A percentile compares a stretch with the other conserved stretches of the same genome.
Conservation (phyloP, 2,888 invertebrate species). For the Sesamia inferens region DNA sequence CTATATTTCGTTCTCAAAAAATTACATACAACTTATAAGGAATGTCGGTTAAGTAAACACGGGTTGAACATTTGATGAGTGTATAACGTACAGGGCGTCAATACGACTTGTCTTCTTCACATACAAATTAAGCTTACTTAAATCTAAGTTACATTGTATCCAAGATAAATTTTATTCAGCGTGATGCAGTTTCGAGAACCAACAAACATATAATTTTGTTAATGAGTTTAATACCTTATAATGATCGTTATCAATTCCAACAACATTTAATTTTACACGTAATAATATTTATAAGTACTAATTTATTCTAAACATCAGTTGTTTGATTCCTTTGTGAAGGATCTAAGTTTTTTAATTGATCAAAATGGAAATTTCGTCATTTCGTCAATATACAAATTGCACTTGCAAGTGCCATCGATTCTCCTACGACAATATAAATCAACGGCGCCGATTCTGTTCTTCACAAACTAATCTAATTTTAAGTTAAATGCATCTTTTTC, state of each 20-base stretch:
- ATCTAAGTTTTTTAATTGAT: conserved; percentile 24
- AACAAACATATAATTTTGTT: conserved; percentile 60
- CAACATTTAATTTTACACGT: conserved; percentile 69
- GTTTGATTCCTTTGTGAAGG: conserved; percentile 23
- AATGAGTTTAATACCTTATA: conserved; percentile 53
- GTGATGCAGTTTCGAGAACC: conserved; percentile 47
- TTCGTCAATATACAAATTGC: conserved; percentile 28
- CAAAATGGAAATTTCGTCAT: conserved; percentile 9
- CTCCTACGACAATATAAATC: conserved; percentile 1
- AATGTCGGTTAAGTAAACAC: conserved; percentile 74
- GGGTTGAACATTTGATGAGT: conserved; percentile 60
- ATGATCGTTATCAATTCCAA: conserved; percentile 74
- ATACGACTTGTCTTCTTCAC: conserved; percentile 36
- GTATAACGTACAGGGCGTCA: conserved; percentile 48
- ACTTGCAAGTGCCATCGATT: conserved; percentile 18
- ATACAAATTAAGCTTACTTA: conserved; percentile 52
- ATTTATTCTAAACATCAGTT: conserved; percentile 35
- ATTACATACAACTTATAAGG: conserved; percentile 79
- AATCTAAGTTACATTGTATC: conserved; percentile 37
- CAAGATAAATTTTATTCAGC: conserved; percentile 45
- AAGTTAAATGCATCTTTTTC: no score
- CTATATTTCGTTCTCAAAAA: conserved; percentile 79
- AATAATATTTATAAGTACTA: conserved; percentile 32
- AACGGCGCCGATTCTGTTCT: no score
- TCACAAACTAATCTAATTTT: no score